phyloP scores from a whole-genome alignment of 2,888 invertebrate genomes.

The Labia minor region DNA sequence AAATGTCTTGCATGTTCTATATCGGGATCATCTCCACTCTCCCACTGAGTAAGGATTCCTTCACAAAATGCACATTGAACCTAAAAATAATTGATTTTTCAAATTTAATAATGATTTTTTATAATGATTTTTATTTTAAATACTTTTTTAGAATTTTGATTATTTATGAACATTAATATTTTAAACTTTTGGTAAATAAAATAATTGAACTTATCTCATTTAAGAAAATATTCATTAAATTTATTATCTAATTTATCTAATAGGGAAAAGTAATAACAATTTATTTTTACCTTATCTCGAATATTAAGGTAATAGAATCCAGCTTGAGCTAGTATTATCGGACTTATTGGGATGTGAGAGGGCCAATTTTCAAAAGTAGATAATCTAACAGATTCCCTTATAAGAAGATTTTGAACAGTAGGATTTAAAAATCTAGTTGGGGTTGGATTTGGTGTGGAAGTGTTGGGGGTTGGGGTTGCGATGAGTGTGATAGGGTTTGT shows the following conservation, averaged over 20 bases:
- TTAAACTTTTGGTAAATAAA: too few species aligned
- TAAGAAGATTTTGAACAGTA: slow-evolving; percentile 34
- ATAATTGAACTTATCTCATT: too few species aligned
- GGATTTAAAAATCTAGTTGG: neutral
- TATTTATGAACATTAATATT: slow-evolving; percentile 13
- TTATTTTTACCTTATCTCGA: slow-evolving; percentile 46
- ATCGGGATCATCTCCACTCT: slow-evolving; percentile 55
- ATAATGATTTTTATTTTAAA: too few species aligned
- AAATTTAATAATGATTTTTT: too few species aligned
- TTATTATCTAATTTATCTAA: too few species aligned
- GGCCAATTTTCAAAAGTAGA: slow-evolving; percentile 63
- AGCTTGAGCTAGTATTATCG: slow-evolving; percentile 63
- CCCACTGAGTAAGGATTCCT: slow-evolving; percentile 55
- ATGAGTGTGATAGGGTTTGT: slow-evolving; percentile 32
- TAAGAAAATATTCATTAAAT: too few species aligned
- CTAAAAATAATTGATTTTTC: slow-evolving; percentile 34
- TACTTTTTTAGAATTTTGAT: too few species aligned
- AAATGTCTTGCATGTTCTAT: slow-evolving; percentile 54
- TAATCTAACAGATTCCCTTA: slow-evolving; percentile 51
- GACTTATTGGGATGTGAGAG: slow-evolving; percentile 45
- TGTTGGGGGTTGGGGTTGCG: too few species aligned
- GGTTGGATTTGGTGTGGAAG: too few species aligned
- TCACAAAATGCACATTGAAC: slow-evolving; percentile 76
- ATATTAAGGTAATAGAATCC: slow-evolving; percentile 74
- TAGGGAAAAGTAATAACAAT: too few species aligned